A percentile compares a stretch with the other conserved stretches of the same genome.
Evolutionary conservation across 1,140 invertebrate genomes (phyloP).

Genomic region (Diorhabda elongata): DNA sequence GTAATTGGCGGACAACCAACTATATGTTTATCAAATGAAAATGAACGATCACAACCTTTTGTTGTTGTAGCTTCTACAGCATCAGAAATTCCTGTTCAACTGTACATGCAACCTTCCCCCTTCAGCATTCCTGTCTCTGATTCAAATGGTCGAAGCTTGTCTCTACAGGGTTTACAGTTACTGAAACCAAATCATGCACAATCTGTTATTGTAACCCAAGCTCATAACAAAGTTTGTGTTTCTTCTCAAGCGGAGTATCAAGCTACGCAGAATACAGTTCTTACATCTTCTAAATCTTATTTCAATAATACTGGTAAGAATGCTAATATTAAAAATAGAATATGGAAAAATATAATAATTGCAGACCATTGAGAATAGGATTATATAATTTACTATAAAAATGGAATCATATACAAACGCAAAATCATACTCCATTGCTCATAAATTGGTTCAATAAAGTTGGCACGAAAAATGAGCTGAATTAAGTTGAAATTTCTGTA

Average conservation of each 20-base stretch:
- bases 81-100: slow-evolving; percentile 43
- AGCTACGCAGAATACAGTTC: slow-evolving; percentile 7
- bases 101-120: slow-evolving; percentile 38
- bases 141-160: slow-evolving; percentile 31
- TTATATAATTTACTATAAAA: too few relatives aligned
- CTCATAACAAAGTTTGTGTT: slow-evolving; percentile 38
- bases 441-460: too few relatives aligned
- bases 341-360: too few relatives aligned
- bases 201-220: slow-evolving; percentile 51
- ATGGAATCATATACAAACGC: too few relatives aligned
- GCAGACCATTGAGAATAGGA: too few relatives aligned
- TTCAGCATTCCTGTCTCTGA: slow-evolving; percentile 28
- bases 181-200: slow-evolving; percentile 42
- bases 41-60: slow-evolving; percentile 36
- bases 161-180: slow-evolving; percentile 34
- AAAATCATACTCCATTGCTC: too few relatives aligned
- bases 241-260: slow-evolving; percentile 18
- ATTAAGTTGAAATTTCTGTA: too few relatives aligned
- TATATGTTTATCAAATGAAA: slow-evolving; percentile 36
- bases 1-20: slow-evolving; percentile 31
- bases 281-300: slow-evolving; percentile 8
- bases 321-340: too few relatives aligned
- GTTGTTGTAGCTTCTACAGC: slow-evolving; percentile 43
- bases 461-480: too few relatives aligned
- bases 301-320: slow-evolving; percentile 13